Percentiles rank a stretch among this genome's conserved stretches.
phyloP scores from a whole-genome alignment of 2,888 invertebrate species.

The Agriotes lineatus region DNA sequence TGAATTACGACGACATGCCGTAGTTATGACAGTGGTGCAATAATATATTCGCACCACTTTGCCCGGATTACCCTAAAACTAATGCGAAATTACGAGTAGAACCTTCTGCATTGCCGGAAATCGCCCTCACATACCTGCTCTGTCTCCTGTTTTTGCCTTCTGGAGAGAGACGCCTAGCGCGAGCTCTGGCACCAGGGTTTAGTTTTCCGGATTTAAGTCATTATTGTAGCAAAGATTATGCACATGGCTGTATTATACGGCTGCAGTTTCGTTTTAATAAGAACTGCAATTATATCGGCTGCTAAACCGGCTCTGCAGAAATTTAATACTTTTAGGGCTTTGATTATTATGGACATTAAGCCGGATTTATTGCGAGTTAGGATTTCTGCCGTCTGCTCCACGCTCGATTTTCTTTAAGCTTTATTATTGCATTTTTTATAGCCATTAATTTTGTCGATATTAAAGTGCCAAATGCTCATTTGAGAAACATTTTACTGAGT shows the following conservation, averaged over 20 bases:
- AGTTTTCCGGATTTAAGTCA: conserved; percentile 50
- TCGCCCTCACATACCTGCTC: conserved; percentile 21
- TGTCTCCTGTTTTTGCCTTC: conserved; percentile 11
- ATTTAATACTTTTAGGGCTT: conserved; percentile 50
- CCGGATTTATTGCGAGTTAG: conserved; percentile 41
- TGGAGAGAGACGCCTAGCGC: conserved; percentile 1
- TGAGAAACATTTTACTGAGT: too few relatives aligned
- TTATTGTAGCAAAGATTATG: conserved; percentile 54
- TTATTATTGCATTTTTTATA: too few relatives aligned
- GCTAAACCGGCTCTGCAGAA: conserved; percentile 49
- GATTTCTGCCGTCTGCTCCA: conserved; percentile 37
- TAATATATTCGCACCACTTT: conserved; percentile 54
- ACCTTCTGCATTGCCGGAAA: conserved; percentile 23
- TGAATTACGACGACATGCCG: conserved; percentile 52
- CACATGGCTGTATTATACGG: conserved; percentile 50
- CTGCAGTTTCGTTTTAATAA: conserved; percentile 56
- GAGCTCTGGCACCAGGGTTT: neutral
- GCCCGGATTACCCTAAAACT: conserved; percentile 54
- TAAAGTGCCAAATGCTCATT: too few relatives aligned
- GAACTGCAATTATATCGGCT: conserved; percentile 52
- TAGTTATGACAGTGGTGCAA: conserved; percentile 51
- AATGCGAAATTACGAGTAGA: conserved; percentile 54
- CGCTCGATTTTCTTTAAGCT: conserved; percentile 6
- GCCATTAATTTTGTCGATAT: too few relatives aligned
- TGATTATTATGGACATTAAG: conserved; percentile 49